Conservation (phyloP, 2,888 invertebrate genomes). For the Tiliacea aurago region DNA sequence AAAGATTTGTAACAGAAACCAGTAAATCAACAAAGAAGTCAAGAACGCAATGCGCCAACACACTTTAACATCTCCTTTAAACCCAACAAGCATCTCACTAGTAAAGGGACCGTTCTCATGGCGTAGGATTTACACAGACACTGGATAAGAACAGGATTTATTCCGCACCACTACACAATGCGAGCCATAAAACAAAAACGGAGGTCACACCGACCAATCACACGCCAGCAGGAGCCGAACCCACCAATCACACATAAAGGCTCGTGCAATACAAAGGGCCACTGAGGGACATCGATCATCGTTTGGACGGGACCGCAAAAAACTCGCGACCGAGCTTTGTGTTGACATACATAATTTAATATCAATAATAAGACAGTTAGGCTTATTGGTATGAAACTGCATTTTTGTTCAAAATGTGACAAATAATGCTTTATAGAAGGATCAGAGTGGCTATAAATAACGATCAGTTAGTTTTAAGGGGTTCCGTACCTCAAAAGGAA, state of each 20-base stretch:
- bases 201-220: constrained; percentile 50
- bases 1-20: neutral
- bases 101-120: constrained; percentile 26
- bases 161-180: constrained; percentile 46
- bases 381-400: neutral
- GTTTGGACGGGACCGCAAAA: constrained; percentile 54
- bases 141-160: constrained; percentile 56
- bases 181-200: constrained; percentile 59
- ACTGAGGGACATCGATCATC: constrained; percentile 64
- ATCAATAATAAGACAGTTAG: constrained; percentile 39
- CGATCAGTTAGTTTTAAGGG: neutral
- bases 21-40: neutral
- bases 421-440: neutral
- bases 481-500: too few relatives aligned
- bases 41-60: neutral
- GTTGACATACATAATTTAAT: constrained; percentile 57
- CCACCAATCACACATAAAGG: constrained; percentile 62
- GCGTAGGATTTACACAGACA: constrained; percentile 41
- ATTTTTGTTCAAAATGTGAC: neutral
- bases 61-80: constrained; percentile 28
- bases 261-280: constrained; percentile 60
- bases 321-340: constrained; percentile 19
- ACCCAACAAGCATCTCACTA: constrained; percentile 32
- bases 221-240: constrained; percentile 34
- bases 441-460: neutral